A percentile compares a stretch with the other conserved stretches of the same genome.
phyloP scores from a whole-genome alignment of 1,140 invertebrate genomes.

The Cotesia vestalis region DNA sequence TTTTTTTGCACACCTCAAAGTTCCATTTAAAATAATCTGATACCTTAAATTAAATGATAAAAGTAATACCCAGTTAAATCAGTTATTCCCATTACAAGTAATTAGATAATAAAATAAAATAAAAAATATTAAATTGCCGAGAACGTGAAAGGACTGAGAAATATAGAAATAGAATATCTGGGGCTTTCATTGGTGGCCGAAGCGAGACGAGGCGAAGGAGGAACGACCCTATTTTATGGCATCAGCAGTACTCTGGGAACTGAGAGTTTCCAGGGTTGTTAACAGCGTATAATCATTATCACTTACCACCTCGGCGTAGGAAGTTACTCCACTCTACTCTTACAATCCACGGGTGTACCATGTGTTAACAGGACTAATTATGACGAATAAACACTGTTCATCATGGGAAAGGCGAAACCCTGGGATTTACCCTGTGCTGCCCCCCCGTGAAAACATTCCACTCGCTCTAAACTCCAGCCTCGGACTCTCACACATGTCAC shows the following conservation, averaged over 20 bases:
- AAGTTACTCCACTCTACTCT: neutral
- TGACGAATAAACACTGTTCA: conserved; percentile 43
- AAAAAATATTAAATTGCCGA: too few species aligned
- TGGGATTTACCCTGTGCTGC: neutral
- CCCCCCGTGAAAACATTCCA: too few species aligned
- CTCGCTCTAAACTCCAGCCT: neutral
- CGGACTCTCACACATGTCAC: neutral
- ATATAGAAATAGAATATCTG: neutral
- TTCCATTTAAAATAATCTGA: too few species aligned
- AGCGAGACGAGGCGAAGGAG: too few species aligned
- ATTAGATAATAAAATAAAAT: too few species aligned
- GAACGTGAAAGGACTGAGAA: too few species aligned
- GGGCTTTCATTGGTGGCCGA: neutral
- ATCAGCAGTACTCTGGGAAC: neutral
- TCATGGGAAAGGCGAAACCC: conserved; percentile 36
- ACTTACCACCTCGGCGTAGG: conserved; percentile 18
- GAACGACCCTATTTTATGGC: neutral
- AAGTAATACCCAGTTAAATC: too few species aligned
- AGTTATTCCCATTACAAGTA: too few species aligned
- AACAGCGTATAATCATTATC: conserved; percentile 32
- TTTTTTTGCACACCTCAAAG: too few species aligned
- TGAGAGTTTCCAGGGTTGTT: conserved; percentile 16
- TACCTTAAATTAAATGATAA: too few species aligned
- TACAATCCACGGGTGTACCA: conserved; percentile 19
- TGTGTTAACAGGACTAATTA: conserved; percentile 39